Percentiles rank a stretch among this genome's conserved stretches.
phyloP scores from a whole-genome alignment of 1,140 invertebrate genomes.

The Pseudomyrmex pallidus region DNA sequence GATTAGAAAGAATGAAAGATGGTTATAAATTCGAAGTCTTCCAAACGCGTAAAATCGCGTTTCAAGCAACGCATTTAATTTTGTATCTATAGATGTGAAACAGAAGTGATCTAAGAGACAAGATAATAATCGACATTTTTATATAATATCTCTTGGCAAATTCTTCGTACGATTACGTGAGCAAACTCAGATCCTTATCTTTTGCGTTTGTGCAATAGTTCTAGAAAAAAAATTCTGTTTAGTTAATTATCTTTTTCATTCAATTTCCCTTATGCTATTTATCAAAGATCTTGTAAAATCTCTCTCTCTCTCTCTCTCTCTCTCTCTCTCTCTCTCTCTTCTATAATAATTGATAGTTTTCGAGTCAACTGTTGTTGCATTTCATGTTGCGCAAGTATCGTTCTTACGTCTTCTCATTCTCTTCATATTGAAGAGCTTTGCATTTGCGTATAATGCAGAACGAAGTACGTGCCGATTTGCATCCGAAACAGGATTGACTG shows the following conservation, averaged over 20 bases:
- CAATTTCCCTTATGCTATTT: background rate
- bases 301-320: background rate
- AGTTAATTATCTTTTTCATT: background rate
- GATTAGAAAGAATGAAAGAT: background rate
- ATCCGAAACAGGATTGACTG: slow-evolving; percentile 55
- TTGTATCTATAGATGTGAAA: background rate
- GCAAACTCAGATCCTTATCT: slow-evolving; percentile 13
- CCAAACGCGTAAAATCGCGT: background rate
- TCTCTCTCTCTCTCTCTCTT: background rate
- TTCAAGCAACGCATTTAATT: background rate
- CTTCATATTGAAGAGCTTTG: slow-evolving; percentile 24
- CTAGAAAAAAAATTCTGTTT: background rate
- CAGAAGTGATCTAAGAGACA: slow-evolving; percentile 3
- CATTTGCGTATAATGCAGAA: slow-evolving; percentile 63
- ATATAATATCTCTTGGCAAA: background rate
- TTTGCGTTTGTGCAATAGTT: background rate
- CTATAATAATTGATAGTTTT: slow-evolving; percentile 5
- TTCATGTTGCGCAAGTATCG: slow-evolving; percentile 26
- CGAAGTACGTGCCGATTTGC: slow-evolving; percentile 65
- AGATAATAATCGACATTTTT: slow-evolving; percentile 14
- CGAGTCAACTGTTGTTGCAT: slow-evolving; percentile 26
- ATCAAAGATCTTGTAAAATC: background rate
- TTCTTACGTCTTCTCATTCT: slow-evolving; percentile 3
- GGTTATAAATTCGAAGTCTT: slow-evolving; percentile 6
- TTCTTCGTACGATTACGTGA: background rate